Conservation (phyloP, 2,797 vertebrate genomes). For the Linurgus olivaceus region DNA sequence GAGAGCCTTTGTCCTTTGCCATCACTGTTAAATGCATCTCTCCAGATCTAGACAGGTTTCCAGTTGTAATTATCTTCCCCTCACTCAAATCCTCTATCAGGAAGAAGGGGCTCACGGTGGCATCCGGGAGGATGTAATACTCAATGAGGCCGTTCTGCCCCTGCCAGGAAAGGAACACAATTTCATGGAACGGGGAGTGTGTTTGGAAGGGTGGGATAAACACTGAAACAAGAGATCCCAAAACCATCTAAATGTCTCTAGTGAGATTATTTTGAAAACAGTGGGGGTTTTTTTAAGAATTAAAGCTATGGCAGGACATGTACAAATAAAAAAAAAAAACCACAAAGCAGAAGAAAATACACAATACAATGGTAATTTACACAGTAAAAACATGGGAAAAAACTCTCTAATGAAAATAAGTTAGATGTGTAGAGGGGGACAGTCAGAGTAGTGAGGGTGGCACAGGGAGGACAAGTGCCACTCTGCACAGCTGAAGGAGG, state of each 20-base stretch:
- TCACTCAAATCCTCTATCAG: constrained; percentile 45
- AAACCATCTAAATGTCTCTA: too few relatives aligned
- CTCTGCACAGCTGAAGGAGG: neutral
- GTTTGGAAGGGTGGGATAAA: neutral
- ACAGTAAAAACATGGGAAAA: neutral
- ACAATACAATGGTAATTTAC: neutral
- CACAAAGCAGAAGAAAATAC: neutral
- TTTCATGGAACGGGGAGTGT: neutral
- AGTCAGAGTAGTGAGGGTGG: neutral
- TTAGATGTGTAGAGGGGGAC: neutral
- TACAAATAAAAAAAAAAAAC: too few relatives aligned
- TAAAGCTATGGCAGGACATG: neutral
- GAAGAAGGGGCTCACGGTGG: neutral
- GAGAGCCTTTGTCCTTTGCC: constrained; percentile 63
- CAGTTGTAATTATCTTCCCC: constrained; percentile 61
- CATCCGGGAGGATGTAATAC: constrained; percentile 46
- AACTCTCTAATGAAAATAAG: neutral
- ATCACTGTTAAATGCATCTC: constrained; percentile 45
- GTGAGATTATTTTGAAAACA: neutral
- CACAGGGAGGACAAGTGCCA: neutral
- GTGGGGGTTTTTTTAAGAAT: neutral
- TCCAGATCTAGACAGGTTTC: constrained; percentile 31
- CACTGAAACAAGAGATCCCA: neutral
- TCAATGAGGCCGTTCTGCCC: constrained; percentile 58
- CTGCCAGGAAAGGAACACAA: constrained; percentile 17